Evolutionary conservation across 2,888 invertebrate species (phyloP).

Genomic region (Oligia fasciuncula): DNA sequence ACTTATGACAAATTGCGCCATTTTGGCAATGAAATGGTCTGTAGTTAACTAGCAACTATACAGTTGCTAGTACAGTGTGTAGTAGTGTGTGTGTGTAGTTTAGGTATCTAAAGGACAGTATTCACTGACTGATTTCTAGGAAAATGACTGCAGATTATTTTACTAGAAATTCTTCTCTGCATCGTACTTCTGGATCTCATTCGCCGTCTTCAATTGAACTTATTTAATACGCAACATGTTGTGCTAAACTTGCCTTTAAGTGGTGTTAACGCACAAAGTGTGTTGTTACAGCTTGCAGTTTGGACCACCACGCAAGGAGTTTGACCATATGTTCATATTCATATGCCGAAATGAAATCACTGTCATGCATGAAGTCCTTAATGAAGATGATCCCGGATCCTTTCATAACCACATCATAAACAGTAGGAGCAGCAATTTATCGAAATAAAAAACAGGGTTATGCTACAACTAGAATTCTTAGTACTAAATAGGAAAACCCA

Average conservation of each 20-base stretch:
- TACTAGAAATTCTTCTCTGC: not conserved
- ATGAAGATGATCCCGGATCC: not conserved
- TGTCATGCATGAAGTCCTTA: not conserved
- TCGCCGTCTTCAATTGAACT: not conserved
- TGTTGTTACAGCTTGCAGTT: slow-evolving; percentile 54
- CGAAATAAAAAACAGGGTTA: not conserved
- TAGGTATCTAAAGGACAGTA: not conserved
- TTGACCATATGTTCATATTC: slow-evolving; percentile 13
- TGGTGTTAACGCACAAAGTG: slow-evolving; percentile 26
- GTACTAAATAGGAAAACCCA: slow-evolving; percentile 36
- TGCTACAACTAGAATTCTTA: not conserved
- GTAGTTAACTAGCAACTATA: not conserved
- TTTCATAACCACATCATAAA: not conserved
- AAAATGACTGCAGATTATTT: not conserved
- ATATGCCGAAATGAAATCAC: not conserved
- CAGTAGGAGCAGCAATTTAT: not conserved
- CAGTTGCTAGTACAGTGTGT: no score
- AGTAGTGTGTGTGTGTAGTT: no score
- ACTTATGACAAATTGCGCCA: not conserved
- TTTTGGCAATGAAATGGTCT: not conserved
- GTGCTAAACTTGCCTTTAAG: slow-evolving; percentile 50
- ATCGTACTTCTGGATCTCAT: slow-evolving; percentile 5
- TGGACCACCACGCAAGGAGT: slow-evolving; percentile 19
- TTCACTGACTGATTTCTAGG: no score
- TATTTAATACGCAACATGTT: slow-evolving; percentile 6